Conservation (phyloP, 2,797 vertebrate genomes). For the Numenius phaeopus region DNA sequence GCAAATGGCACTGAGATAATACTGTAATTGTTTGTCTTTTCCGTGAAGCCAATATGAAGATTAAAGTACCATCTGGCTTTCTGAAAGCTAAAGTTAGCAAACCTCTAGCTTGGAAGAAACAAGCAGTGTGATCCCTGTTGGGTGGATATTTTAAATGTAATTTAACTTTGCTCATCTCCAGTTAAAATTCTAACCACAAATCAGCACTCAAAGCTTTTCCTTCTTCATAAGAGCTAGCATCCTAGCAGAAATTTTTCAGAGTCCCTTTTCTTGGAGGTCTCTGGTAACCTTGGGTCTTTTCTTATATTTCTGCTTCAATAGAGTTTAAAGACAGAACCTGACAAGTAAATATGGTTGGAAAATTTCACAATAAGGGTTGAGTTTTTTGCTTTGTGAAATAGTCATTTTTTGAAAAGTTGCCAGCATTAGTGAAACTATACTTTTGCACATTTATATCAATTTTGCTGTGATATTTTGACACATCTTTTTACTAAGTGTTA, state of each 20-base stretch:
- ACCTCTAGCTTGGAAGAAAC: constrained; percentile 24
- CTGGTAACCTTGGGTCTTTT: background rate
- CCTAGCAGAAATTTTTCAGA: background rate
- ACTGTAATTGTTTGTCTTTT: constrained; percentile 30
- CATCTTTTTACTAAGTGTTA: background rate
- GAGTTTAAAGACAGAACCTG: background rate
- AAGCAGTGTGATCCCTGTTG: constrained; percentile 16
- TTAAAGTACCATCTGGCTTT: constrained; percentile 40
- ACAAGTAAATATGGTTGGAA: background rate
- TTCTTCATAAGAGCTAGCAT: background rate
- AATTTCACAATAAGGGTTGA: background rate
- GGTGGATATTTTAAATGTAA: constrained; percentile 36
- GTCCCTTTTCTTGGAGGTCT: background rate
- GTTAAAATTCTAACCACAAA: constrained; percentile 57
- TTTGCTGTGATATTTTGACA: background rate
- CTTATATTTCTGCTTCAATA: background rate
- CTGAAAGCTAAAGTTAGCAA: constrained; percentile 32
- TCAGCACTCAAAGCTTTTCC: background rate
- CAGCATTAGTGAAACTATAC: background rate
- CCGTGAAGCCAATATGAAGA: constrained; percentile 10
- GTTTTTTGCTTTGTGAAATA: background rate
- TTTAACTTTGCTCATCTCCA: constrained; percentile 45
- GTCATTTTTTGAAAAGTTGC: background rate
- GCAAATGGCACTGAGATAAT: constrained; percentile 33
- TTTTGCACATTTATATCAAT: background rate